Evolutionary conservation across 2,888 invertebrate species (phyloP).

Genomic region (Drosophila cognata): DNA sequence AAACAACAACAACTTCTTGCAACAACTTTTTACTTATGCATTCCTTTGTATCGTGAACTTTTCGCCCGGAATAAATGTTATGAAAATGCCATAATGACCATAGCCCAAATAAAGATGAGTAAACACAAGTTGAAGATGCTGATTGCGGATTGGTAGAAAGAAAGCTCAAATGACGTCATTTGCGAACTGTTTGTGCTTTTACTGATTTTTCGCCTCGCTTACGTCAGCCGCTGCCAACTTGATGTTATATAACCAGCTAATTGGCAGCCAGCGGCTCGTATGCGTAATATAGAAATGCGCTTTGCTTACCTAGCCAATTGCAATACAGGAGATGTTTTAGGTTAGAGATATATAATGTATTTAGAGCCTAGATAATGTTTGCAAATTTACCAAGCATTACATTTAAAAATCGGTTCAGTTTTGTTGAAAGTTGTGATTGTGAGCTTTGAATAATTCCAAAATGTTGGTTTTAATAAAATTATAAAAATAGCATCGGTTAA

Average conservation of each 20-base stretch:
- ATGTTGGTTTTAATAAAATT: neutral
- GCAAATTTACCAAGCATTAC: neutral
- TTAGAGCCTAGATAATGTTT: neutral
- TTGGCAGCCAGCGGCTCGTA: constrained; percentile 15
- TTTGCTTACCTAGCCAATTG: neutral
- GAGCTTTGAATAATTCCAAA: neutral
- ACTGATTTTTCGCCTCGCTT: constrained; percentile 33
- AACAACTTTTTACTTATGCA: constrained; percentile 29
- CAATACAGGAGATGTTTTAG: neutral
- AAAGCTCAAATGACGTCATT: constrained; percentile 56
- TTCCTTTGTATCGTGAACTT: constrained; percentile 28
- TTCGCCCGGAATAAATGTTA: constrained; percentile 4
- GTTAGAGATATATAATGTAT: neutral
- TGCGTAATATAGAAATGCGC: constrained; percentile 16
- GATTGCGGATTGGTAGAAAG: constrained; percentile 16
- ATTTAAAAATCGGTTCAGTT: neutral
- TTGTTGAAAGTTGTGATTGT: neutral
- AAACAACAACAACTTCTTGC: constrained; percentile 3
- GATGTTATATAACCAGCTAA: constrained; percentile 43
- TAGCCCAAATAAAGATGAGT: constrained; percentile 42
- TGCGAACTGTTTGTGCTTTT: constrained; percentile 25
- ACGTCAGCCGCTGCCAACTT: constrained; percentile 52
- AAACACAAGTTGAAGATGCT: constrained; percentile 52
- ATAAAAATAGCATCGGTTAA: neutral
- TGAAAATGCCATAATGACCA: constrained; percentile 22